Evolutionary conservation across 2,797 vertebrate genomes (phyloP).

Genomic region (Gambusia yucatana): DNA sequence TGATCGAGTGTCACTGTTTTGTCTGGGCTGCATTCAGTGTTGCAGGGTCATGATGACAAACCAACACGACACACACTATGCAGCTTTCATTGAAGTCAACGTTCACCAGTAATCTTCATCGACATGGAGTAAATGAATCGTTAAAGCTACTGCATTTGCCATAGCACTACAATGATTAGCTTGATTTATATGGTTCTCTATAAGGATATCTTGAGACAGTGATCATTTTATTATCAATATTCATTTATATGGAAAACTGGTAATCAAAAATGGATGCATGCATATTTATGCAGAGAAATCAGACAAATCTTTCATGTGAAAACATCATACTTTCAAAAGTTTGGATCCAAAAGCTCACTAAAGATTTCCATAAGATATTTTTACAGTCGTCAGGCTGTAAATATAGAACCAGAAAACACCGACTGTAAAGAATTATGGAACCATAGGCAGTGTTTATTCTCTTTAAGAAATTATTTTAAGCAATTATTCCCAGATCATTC

Average conservation of each 20-base stretch:
- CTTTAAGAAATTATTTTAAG: not conserved
- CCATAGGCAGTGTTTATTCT: not conserved
- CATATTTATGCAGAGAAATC: not conserved
- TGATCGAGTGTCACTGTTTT: constrained; percentile 66
- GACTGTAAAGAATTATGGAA: not conserved
- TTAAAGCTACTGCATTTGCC: not conserved
- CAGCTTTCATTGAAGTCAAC: not conserved
- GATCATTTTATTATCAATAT: not conserved
- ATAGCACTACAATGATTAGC: not conserved
- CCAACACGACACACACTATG: constrained; percentile 3
- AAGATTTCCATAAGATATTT: not conserved
- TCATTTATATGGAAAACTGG: not conserved
- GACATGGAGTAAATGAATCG: not conserved
- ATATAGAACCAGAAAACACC: not conserved
- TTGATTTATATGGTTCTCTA: not conserved
- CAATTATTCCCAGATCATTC: not conserved
- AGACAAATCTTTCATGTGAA: not conserved
- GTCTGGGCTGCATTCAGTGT: constrained; percentile 36
- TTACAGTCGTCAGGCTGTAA: not conserved
- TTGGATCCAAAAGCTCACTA: not conserved
- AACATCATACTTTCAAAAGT: not conserved
- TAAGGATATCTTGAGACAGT: not conserved
- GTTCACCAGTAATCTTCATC: not conserved
- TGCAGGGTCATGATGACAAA: constrained; percentile 30
- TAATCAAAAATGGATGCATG: not conserved